Conservation (phyloP, 2,797 vertebrate genomes). For the Acrocephalus scirpaceus region DNA sequence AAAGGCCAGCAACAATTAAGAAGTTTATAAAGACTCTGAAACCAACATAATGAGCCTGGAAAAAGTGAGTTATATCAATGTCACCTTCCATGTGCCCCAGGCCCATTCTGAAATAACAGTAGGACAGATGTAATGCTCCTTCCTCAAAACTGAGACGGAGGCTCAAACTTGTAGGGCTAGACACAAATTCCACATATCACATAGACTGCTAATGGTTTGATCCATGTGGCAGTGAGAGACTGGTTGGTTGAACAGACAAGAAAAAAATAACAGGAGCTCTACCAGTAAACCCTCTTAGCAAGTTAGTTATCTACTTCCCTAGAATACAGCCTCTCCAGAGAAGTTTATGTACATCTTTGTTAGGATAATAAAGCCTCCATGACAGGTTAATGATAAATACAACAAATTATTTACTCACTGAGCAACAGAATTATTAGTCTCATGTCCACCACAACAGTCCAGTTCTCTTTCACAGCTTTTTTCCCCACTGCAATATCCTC, state of each 20-base stretch:
- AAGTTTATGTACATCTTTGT: background rate
- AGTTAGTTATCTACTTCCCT: background rate
- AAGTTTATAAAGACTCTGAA: background rate
- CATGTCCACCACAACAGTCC: background rate
- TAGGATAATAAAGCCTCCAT: background rate
- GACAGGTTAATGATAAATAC: background rate
- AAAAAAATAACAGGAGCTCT: background rate
- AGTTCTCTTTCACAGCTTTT: background rate
- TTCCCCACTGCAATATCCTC: background rate
- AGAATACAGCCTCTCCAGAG: background rate
- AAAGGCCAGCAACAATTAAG: background rate
- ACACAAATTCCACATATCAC: background rate
- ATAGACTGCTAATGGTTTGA: background rate
- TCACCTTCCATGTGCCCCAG: background rate
- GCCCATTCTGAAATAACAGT: background rate
- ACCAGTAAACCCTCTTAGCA: background rate
- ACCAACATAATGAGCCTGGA: background rate
- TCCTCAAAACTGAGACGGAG: background rate
- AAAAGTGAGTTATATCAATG: background rate
- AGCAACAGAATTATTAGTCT: background rate
- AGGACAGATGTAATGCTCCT: background rate
- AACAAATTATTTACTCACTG: background rate
- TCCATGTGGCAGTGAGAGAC: background rate
- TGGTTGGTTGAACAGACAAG: background rate
- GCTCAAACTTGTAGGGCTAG: background rate